A percentile compares a stretch with the other conserved stretches of the same genome.
Evolutionary conservation across 2,888 invertebrate genomes (phyloP).

Genomic region (Andrena chrysosceles): DNA sequence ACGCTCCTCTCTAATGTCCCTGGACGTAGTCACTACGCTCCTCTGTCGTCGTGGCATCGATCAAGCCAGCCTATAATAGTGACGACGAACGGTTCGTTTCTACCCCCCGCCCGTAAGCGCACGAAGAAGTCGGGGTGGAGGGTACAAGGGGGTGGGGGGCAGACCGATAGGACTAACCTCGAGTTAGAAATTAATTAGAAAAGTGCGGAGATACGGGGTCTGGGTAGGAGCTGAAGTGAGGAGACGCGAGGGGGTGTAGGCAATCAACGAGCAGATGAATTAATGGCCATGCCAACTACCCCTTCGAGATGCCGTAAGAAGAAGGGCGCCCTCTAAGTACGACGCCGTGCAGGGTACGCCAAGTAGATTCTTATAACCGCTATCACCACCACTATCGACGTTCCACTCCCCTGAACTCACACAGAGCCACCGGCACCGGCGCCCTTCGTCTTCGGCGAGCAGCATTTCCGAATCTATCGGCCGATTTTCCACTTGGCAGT

Average conservation of each 20-base stretch:
- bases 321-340: slow-evolving; percentile 69
- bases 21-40: slow-evolving; percentile 41
- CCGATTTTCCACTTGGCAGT: slow-evolving; percentile 71
- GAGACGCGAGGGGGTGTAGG: slow-evolving; percentile 68
- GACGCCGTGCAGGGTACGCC: slow-evolving; percentile 58
- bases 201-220: slow-evolving; percentile 77
- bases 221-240: slow-evolving; percentile 44
- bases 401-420: slow-evolving; percentile 21
- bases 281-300: slow-evolving; percentile 82
- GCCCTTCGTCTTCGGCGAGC: slow-evolving; percentile 31
- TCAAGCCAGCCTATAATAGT: slow-evolving; percentile 71
- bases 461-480: slow-evolving; percentile 69
- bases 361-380: slow-evolving; percentile 75
- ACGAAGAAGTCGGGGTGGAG: slow-evolving; percentile 43
- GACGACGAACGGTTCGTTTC: slow-evolving; percentile 68
- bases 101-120: slow-evolving; percentile 25
- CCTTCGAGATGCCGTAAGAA: slow-evolving; percentile 75
- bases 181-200: slow-evolving; percentile 83
- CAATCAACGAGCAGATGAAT: slow-evolving; percentile 83
- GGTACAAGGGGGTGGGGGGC: slow-evolving; percentile 28
- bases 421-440: slow-evolving; percentile 30
- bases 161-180: slow-evolving; percentile 74
- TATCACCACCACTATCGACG: slow-evolving; percentile 55
- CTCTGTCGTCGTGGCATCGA: slow-evolving; percentile 66
- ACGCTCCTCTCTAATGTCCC: slow-evolving; percentile 19